Base-by-base conservation (phyloP, 2,113 vertebrate genomes). In the Rhabdornis inornatus region DNA sequence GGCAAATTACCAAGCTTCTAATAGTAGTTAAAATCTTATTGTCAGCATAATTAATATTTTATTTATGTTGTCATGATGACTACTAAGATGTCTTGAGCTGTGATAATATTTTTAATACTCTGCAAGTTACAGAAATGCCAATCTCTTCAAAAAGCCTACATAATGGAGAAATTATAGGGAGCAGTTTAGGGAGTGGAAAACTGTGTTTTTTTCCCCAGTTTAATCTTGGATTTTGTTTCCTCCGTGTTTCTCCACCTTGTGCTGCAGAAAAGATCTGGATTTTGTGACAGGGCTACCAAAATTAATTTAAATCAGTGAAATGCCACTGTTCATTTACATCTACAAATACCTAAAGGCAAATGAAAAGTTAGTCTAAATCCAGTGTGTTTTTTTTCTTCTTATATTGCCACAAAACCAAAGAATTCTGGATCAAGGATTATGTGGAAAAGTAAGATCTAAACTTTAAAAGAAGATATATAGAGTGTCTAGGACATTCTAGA, bases 401-500 rank as follows among this genome's bases (percentile, higher is more conserved):
- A 4, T 52, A 9, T 64, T 85, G 5, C 24, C 35, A 18, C 33
- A 56, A 59, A 9, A n/a, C 23, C 69, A 61, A 35, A 75, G 68
- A 75, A 25, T 30, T 4, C 10, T 70, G 17, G 7, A 56, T 44
- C 6, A 56, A 61, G 68, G 76, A 14, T 10, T 3, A 12, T 12
- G 37, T 31, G 28, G n/a, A 45, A 55, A 84, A 76, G 3, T 22
- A 49, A 49, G n/a, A 44, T 33, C 47, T 12, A 5, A 87, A 23
- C 7, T 71, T 50, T 18, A 47, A 22, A 42, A 27, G 15, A 35
- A 20, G 15, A 27, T 30, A 4, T 23, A 6, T 37, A 3, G 3
- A 6, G 5, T 37, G 11, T 6, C 0, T 12, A 3, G 2, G 4
- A 9, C 10, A 14, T 28, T 55, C 24, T 7, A 17, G 39, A 71